Evolutionary conservation across 2,113 vertebrate species (phyloP), one percentile per base, ranked within the genome.

Genomic region (Hepsetus odoe): DNA sequence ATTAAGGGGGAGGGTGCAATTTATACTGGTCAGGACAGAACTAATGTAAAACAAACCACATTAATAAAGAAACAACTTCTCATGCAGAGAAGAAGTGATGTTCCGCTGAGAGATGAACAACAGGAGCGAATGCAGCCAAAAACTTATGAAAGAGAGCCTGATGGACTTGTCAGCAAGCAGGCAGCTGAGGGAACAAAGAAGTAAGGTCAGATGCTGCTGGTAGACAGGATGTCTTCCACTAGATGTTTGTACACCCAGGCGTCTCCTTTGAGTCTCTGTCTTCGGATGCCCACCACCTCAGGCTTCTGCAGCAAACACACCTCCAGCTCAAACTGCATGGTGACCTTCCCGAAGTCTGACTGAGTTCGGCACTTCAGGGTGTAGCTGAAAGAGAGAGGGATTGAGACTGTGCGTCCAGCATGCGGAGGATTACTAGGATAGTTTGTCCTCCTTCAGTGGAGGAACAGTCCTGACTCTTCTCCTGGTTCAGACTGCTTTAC

Each of bases 241-340:
- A 99, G 92, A 74, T 94, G 94, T 85, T 99, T 98, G 88, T 98
- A 99, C 75, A 98, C 93, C 97, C 97, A 99, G 40, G 96, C 95
- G 11, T 99, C 97, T 6, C 98, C 98, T 85, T 96, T 97, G 51
- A 99, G 93, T 74, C 96, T 87, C 72, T 97, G 96, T 12, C 95
- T 92, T 13, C 94, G 86, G 80, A 99, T 93, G 1, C 95, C 96
- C 12, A 97, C 83, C 6, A 92, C 94, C 62, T 96, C 92, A 0
- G 91, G 82, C 73, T 94, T 95, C 68, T 91, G 91, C 56, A 99
- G 92, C 1, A 93, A 83, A 85, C 98, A 99, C 40, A 99, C 96
- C 90, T 99, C 98, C 81, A 99, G 85, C 87, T 98, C 94, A 86
- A 99, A 99, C 56, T 92, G 94, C 94, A 97, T 92, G 7, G 95